A percentile compares a stretch with the other conserved stretches of the same genome.
Conservation (phyloP, 2,113 vertebrate species). For the Cinclus cinclus region DNA sequence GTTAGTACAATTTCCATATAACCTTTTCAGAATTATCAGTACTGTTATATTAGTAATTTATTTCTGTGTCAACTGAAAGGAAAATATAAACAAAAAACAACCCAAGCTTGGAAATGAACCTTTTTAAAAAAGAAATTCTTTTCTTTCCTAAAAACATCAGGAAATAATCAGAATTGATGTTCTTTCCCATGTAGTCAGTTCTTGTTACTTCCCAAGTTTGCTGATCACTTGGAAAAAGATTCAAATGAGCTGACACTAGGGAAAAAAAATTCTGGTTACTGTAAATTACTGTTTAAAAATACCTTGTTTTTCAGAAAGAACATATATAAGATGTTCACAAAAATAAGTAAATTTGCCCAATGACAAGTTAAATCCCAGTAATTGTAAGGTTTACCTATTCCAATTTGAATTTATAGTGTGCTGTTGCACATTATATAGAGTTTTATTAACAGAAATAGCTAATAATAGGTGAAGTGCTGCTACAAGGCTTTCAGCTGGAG, state of each 20-base stretch:
- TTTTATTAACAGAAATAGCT: background rate
- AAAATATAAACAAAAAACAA: background rate
- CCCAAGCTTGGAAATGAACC: background rate
- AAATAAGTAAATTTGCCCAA: background rate
- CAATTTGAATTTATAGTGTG: background rate
- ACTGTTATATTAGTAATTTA: conserved; percentile 4
- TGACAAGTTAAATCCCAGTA: background rate
- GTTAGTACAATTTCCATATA: conserved; percentile 40
- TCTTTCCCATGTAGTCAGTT: background rate
- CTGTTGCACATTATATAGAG: background rate
- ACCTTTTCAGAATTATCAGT: conserved; percentile 54
- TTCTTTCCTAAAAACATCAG: background rate
- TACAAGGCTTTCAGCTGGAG: background rate
- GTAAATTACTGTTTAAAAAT: background rate
- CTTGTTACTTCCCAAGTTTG: background rate
- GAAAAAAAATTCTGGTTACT: background rate
- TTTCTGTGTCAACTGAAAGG: conserved; percentile 9
- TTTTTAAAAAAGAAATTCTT: background rate
- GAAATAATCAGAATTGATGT: background rate
- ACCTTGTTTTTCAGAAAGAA: background rate
- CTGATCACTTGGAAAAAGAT: background rate
- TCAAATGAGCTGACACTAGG: background rate
- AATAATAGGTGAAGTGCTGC: background rate
- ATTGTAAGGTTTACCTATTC: background rate
- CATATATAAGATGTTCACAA: background rate